phyloP scores from a whole-genome alignment of 2,113 vertebrate genomes.

The Cyprinodon brontotheroides region DNA sequence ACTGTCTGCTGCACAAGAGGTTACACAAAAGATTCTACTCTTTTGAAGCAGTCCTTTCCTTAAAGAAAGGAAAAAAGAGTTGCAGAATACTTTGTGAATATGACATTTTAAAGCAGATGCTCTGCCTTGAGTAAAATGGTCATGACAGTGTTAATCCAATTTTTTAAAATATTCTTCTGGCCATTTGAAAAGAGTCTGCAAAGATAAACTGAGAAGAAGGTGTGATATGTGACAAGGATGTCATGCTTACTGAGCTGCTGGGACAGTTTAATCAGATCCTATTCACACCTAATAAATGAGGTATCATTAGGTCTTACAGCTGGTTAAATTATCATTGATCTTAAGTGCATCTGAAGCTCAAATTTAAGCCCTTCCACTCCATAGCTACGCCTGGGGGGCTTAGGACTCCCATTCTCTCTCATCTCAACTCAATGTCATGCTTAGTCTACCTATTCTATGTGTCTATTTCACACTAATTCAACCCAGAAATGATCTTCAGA shows the following conservation, averaged over 20 bases:
- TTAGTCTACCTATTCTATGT: constrained; percentile 80
- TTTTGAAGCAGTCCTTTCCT: background rate
- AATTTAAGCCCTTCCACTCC: constrained; percentile 50
- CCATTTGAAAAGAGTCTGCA: constrained; percentile 28
- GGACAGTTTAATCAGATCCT: constrained; percentile 64
- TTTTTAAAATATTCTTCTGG: constrained; percentile 14
- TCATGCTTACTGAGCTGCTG: constrained; percentile 58
- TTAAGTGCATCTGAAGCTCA: constrained; percentile 70
- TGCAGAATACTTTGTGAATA: background rate
- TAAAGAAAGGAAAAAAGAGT: background rate
- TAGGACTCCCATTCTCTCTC: constrained; percentile 67
- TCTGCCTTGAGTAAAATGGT: background rate
- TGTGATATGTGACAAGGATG: constrained; percentile 54
- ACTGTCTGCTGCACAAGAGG: background rate
- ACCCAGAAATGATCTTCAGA: constrained; percentile 74
- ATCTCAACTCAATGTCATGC: constrained; percentile 79
- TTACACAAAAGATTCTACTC: background rate
- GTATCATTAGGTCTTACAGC: constrained; percentile 53
- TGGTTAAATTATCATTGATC: constrained; percentile 71
- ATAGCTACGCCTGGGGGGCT: constrained; percentile 51
- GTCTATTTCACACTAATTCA: constrained; percentile 82
- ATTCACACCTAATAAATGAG: constrained; percentile 62
- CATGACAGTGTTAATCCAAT: constrained; percentile 1
- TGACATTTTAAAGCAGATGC: background rate
- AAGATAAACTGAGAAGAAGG: constrained; percentile 19